Percentiles rank a stretch among this genome's conserved stretches.
Conservation (phyloP, 2,888 invertebrate species). For the Diachrysia chrysitis region DNA sequence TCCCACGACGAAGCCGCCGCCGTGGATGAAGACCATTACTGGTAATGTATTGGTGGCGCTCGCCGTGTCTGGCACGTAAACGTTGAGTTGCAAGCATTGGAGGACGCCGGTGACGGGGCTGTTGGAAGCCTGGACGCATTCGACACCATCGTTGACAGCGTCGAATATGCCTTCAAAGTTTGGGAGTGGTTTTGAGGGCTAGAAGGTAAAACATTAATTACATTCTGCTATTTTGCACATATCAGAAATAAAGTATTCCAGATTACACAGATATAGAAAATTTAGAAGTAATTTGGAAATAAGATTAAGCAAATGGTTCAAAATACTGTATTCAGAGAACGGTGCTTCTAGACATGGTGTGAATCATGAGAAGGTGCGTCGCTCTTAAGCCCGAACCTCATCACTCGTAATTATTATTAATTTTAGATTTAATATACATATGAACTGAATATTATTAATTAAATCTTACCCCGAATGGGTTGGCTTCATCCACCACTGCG, state of each 20-base stretch:
- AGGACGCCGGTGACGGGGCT: slow-evolving; percentile 58
- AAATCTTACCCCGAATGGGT: neutral
- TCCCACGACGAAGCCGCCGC: slow-evolving; percentile 68
- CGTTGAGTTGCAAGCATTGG: slow-evolving; percentile 70
- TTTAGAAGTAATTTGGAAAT: too few relatives aligned
- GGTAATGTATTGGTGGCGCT: slow-evolving; percentile 63
- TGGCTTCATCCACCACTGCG: neutral
- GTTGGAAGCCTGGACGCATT: slow-evolving; percentile 71
- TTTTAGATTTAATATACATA: too few relatives aligned
- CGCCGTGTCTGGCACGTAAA: slow-evolving; percentile 69
- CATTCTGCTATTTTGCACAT: too few relatives aligned
- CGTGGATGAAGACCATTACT: slow-evolving; percentile 73
- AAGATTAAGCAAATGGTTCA: too few relatives aligned
- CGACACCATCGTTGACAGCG: slow-evolving; percentile 67
- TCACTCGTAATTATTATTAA: too few relatives aligned
- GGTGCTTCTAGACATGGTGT: too few relatives aligned
- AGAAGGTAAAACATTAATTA: slow-evolving; percentile 30
- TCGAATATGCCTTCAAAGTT: slow-evolving; percentile 65
- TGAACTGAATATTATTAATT: too few relatives aligned
- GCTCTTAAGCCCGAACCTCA: too few relatives aligned
- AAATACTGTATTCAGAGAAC: too few relatives aligned
- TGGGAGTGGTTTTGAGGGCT: slow-evolving; percentile 65
- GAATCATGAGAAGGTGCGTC: too few relatives aligned
- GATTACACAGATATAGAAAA: too few relatives aligned
- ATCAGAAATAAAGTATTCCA: too few relatives aligned